Evolutionary conservation across 2,113 vertebrate species (phyloP).

Genomic region (Ailuropoda melanoleuca): DNA sequence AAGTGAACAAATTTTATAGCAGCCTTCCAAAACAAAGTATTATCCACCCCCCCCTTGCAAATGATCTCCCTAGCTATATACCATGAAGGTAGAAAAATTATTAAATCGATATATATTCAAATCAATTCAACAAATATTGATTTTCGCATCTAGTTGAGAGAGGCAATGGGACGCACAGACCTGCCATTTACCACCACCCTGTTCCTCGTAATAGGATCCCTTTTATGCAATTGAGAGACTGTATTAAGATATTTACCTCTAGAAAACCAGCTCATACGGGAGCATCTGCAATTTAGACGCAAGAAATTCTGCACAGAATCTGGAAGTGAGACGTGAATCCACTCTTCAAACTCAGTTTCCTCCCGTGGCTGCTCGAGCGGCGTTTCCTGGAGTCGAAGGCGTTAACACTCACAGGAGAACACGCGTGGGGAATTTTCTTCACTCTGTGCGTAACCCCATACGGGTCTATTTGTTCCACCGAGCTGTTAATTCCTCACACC

Average conservation of each 20-base stretch:
- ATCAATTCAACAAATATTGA: neutral
- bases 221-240: neutral
- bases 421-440: rapidly evolving
- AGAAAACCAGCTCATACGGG: neutral
- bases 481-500: neutral
- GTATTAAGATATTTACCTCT: neutral
- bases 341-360: neutral
- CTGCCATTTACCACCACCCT: neutral
- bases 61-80: neutral
- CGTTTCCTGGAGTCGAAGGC: neutral
- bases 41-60: no score
- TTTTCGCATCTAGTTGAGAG: neutral
- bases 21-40: neutral
- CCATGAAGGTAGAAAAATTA: neutral
- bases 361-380: neutral
- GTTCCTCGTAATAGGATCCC: neutral
- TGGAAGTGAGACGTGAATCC: neutral
- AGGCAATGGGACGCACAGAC: rapidly evolving
- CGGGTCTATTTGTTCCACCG: neutral
- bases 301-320: neutral
- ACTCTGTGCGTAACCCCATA: rapidly evolving
- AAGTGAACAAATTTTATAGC: neutral
- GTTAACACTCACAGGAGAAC: rapidly evolving
- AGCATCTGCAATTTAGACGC: neutral
- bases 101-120: neutral